Evolutionary conservation across 2,797 vertebrate genomes (phyloP).

Genomic region (Cryptoblepharus egeriae): DNA sequence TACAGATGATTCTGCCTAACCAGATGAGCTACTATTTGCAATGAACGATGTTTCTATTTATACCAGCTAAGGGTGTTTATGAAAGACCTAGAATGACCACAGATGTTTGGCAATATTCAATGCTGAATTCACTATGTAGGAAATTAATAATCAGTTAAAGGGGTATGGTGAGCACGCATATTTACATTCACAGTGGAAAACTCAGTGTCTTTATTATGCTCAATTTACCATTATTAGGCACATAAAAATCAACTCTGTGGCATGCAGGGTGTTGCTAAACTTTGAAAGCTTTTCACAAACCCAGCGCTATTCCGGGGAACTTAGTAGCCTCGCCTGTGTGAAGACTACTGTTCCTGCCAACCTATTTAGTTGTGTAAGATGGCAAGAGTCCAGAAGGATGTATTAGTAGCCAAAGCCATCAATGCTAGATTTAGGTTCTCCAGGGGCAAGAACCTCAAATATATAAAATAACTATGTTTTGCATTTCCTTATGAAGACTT

Average conservation of each 20-base stretch:
- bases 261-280: not conserved
- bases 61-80: conserved; percentile 46
- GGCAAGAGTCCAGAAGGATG: not conserved
- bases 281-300: not conserved
- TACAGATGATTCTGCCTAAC: conserved; percentile 9
- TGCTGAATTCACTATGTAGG: conserved; percentile 42
- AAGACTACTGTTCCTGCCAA: not conserved
- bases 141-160: conserved; percentile 66
- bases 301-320: not conserved
- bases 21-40: conserved; percentile 55
- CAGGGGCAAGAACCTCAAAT: conserved; percentile 1
- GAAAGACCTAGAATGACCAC: conserved; percentile 48
- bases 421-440: conserved; percentile 8
- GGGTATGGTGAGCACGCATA: conserved; percentile 44
- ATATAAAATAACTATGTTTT: not conserved
- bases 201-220: conserved; percentile 38
- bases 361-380: not conserved
- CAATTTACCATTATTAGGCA: conserved; percentile 42
- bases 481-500: not conserved
- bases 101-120: conserved; percentile 55
- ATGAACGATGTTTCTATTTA: conserved; percentile 58
- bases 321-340: not conserved
- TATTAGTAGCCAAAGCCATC: not conserved
- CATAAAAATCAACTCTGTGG: conserved; percentile 36
- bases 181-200: conserved; percentile 33